phyloP scores from a whole-genome alignment of 2,888 invertebrate species.

The Linnaemya vulpina region DNA sequence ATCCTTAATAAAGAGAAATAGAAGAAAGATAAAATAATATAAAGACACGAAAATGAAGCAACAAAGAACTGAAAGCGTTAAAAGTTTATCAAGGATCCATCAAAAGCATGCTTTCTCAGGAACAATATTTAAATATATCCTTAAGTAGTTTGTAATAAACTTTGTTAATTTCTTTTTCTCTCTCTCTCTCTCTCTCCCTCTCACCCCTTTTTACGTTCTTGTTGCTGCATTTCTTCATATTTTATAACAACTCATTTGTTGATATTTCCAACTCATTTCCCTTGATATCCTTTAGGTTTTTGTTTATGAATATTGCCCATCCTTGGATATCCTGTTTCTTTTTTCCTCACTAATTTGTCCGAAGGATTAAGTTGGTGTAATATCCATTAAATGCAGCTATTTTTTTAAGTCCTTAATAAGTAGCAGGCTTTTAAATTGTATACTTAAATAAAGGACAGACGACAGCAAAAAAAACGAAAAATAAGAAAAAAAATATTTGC shows the following conservation, averaged over 20 bases:
- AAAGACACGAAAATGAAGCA: not conserved
- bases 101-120: slow-evolving; percentile 49
- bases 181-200: too few species aligned
- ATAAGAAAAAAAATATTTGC: too few species aligned
- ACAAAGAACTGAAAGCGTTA: slow-evolving; percentile 42
- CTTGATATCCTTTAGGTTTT: slow-evolving; percentile 13
- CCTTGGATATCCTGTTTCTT: not conserved
- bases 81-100: slow-evolving; percentile 63
- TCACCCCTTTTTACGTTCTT: not conserved
- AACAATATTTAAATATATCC: slow-evolving; percentile 56
- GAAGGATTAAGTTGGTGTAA: slow-evolving; percentile 58
- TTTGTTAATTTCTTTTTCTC: slow-evolving; percentile 46
- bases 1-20: slow-evolving; percentile 16
- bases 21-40: slow-evolving; percentile 4
- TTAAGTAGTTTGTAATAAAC: slow-evolving; percentile 62
- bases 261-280: slow-evolving; percentile 47
- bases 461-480: too few species aligned
- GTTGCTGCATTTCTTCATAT: not conserved
- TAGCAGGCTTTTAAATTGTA: slow-evolving; percentile 44
- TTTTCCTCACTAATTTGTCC: slow-evolving; percentile 7
- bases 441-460: not conserved
- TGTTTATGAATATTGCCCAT: slow-evolving; percentile 27
- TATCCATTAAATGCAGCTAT: slow-evolving; percentile 65
- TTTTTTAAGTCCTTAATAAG: slow-evolving; percentile 59
- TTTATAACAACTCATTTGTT: slow-evolving; percentile 39